Evolutionary conservation across 2,113 vertebrate species (phyloP).

Genomic region (Perccottus glenii): DNA sequence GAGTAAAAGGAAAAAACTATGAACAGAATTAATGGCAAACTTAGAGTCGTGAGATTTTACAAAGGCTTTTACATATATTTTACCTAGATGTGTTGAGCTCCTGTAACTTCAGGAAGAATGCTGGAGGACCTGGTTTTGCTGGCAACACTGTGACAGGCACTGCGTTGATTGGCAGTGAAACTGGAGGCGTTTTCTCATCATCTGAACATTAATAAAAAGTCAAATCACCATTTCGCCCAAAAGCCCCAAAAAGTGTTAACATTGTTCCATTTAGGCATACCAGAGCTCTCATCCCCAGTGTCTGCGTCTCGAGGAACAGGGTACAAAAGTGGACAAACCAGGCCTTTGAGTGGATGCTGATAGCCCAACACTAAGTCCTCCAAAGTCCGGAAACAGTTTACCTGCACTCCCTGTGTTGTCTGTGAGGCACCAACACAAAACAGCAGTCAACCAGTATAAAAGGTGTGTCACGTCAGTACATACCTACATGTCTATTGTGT

Average conservation of each 20-base stretch:
- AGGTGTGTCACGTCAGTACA: not conserved
- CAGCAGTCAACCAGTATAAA: not conserved
- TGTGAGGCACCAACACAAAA: conserved; percentile 50
- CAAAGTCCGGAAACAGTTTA: conserved; percentile 85
- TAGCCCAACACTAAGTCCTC: conserved; percentile 84
- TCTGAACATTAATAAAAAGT: conserved; percentile 59
- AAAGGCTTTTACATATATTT: not conserved
- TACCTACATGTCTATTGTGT: not conserved
- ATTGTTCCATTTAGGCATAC: conserved; percentile 59
- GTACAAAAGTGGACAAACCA: conserved; percentile 83
- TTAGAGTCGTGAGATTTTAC: no score
- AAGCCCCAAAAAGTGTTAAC: not conserved
- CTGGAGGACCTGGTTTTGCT: conserved; percentile 53
- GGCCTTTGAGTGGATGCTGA: conserved; percentile 86
- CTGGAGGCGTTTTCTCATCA: conserved; percentile 71
- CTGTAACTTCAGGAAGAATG: conserved; percentile 80
- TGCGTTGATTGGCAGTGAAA: conserved; percentile 25
- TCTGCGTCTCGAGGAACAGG: conserved; percentile 75
- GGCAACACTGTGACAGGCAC: conserved; percentile 31
- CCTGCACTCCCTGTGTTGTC: conserved; percentile 86
- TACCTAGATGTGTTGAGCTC: conserved; percentile 82
- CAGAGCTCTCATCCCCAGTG: conserved; percentile 78
- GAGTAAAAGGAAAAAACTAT: no score
- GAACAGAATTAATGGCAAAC: no score
- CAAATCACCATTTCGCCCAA: not conserved